Evolutionary conservation across 1,140 invertebrate genomes (phyloP), one percentile per base, ranked within the genome.

Genomic region (Neuroterus valhalla): DNA sequence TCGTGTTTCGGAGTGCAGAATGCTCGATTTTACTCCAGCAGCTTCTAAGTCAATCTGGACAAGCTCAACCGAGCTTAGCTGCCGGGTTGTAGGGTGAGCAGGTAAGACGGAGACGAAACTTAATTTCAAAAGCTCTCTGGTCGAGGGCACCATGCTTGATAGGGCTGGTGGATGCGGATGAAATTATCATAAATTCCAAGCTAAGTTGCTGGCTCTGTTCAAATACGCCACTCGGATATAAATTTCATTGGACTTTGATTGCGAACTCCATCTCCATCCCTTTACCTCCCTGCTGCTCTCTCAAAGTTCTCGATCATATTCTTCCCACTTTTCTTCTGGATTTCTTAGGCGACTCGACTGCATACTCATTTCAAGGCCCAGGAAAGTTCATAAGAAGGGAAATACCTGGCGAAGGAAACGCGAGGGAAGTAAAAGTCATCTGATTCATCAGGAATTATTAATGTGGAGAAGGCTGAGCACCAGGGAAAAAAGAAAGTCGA

Each of bases 191-290:
- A 84, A 84, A 82, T 84, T 84, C 78, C 73, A 74, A 79, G 80
- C 79, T 73, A 84, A 84, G 75, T 81, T 78, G 75, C 71, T 73
- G 46, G 75, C 72, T 80, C 79, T 80, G 77, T 75, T 78, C 75
- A 76, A 80, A 76, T 77, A 80, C 76, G 71, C 71, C 78, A 70
- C 72, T 74, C 77, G 71, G 83, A 78, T 82, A 85, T 85, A 83
- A 85, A 85, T 85, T 85, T 85, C 80, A 83, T 85, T 80, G 79
- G 80, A 83, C 80, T 83, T 83, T 82, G 82, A 82, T 85, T 83
- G 80, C 79, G 71, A 79, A 79, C 80, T 75, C 44, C 4, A 23
- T 31, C 52, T 70, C 68, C 68, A 71, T 67, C 62, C 4, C 46
- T 38, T 46, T 70, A 55, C 48, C 72, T 77, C 50, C 48, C 48